Evolutionary conservation across 2,888 invertebrate genomes (phyloP).

Genomic region (Archaeoteleia sp.): DNA sequence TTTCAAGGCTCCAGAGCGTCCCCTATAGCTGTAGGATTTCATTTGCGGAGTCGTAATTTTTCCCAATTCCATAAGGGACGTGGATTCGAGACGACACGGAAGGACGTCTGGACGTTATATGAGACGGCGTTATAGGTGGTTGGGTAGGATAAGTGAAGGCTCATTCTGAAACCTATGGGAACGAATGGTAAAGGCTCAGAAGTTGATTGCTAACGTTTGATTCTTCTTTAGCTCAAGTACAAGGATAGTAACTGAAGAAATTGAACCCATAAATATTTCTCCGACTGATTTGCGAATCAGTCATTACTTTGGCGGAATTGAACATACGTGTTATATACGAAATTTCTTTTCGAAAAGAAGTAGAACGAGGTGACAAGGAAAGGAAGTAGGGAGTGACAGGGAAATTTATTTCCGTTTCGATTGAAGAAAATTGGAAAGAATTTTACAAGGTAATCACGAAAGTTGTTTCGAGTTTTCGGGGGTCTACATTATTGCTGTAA

Average conservation of each 20-base stretch:
- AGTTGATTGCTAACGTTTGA: slow-evolving; percentile 2
- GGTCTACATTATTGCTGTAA: no score
- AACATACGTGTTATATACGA: background rate
- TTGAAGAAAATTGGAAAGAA: no score
- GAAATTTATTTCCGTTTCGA: no score
- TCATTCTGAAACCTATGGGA: slow-evolving; percentile 5
- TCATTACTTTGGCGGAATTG: background rate
- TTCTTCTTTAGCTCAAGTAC: background rate
- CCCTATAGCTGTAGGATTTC: slow-evolving; percentile 54
- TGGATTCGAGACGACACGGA: slow-evolving; percentile 30
- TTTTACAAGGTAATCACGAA: no score
- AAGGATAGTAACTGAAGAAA: background rate
- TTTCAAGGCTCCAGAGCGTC: slow-evolving; percentile 45
- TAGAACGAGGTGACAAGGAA: background rate
- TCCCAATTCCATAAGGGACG: slow-evolving; percentile 55
- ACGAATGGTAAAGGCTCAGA: slow-evolving; percentile 3
- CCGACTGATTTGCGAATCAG: background rate
- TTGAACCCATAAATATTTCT: slow-evolving; percentile 1
- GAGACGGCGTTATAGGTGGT: slow-evolving; percentile 20
- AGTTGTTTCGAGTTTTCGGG: no score
- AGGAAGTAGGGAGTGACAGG: no score
- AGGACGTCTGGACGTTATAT: slow-evolving; percentile 40
- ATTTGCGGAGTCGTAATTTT: slow-evolving; percentile 62
- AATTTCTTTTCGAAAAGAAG: background rate
- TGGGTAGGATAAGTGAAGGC: slow-evolving; percentile 7